Evolutionary conservation across 1,140 invertebrate species (phyloP), one percentile per base, ranked within the genome.

Genomic region (Bombus affinis): DNA sequence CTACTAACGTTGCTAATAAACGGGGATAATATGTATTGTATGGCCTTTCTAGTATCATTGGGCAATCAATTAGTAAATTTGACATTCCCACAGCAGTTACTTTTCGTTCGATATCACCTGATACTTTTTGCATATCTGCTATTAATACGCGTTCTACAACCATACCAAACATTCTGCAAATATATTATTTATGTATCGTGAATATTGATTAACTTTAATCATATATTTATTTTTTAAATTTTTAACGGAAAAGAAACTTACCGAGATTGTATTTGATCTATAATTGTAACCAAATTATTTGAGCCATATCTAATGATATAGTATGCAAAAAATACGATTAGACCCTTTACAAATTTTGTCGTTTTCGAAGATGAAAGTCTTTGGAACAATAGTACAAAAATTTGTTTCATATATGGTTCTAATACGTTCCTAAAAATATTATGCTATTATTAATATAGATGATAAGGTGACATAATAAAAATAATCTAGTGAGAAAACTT

Each of bases 311-410:
- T 97, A 70, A 98, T 96, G 12, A 97, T 96, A 95, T 98, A 99
- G 85, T 98, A 96, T 71, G 96, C 97, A 91, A 99, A 97, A 95
- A 99, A 99, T 1, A 98, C 97, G 68, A 99, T 97, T 1, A 99
- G 95, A 84, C 97, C 97, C 93, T 97, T 97, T 3, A 99, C 96
- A 94, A 97, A 99, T 95, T 99, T 99, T 1, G 98, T 98, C 1
- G 99, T 99, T 95, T 99, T 99, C 0, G 98, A 98, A 0, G 97
- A 98, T 9, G 98, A 98, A 62, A 99, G 95, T 86, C 99, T 96
- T 95, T 98, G 98, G 94, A 99, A 99, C 10, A 99, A 95, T 73
- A 99, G 93, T 5, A 98, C 96, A 93, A 99, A 99, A 73, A 99
- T 97, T 95, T 99, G 98, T 92, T 98, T 98, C 91, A 98, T 96